Percentiles rank a stretch among this genome's conserved stretches.
These are phyloP conservation scores for Drosophila biarmipes DNA, from an alignment of 1,140 invertebrate species.

Conservation along the genomic window DNA sequence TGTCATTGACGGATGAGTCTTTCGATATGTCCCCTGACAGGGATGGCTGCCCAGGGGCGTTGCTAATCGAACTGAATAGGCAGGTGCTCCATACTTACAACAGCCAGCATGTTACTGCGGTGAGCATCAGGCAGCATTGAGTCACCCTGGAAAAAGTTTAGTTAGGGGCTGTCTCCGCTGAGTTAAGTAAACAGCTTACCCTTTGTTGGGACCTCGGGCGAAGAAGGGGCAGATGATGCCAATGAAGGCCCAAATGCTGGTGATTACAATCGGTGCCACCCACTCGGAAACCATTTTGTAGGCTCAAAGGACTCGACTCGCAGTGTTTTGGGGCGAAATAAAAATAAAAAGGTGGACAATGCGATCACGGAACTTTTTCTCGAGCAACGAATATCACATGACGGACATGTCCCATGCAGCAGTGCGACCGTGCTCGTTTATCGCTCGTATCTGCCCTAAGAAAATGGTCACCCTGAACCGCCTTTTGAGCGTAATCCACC, in stretches of 20 bases:
- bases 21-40: not conserved
- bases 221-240: conserved; percentile 93
- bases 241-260: conserved; percentile 92
- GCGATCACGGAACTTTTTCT: conserved; percentile 65
- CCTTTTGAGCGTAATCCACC: not conserved
- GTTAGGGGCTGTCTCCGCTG: not conserved
- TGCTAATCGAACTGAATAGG: not conserved
- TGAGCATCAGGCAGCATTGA: conserved; percentile 94
- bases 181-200: conserved; percentile 53
- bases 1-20: conserved; percentile 18
- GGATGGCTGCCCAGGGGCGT: no score
- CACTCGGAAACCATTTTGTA: conserved; percentile 90
- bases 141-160: conserved; percentile 87
- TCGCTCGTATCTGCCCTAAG: not conserved
- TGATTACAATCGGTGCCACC: conserved; percentile 91
- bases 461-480: conserved; percentile 1
- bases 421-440: not conserved
- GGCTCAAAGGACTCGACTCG: conserved; percentile 16
- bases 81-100: conserved; percentile 85
- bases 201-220: conserved; percentile 94
- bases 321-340: conserved; percentile 40
- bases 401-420: conserved; percentile 57
- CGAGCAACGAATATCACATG: conserved; percentile 77
- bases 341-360: conserved; percentile 48
- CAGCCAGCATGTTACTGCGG: conserved; percentile 95